Evolutionary conservation across 2,797 vertebrate genomes (phyloP).

Genomic region (Brachymystax lenok): DNA sequence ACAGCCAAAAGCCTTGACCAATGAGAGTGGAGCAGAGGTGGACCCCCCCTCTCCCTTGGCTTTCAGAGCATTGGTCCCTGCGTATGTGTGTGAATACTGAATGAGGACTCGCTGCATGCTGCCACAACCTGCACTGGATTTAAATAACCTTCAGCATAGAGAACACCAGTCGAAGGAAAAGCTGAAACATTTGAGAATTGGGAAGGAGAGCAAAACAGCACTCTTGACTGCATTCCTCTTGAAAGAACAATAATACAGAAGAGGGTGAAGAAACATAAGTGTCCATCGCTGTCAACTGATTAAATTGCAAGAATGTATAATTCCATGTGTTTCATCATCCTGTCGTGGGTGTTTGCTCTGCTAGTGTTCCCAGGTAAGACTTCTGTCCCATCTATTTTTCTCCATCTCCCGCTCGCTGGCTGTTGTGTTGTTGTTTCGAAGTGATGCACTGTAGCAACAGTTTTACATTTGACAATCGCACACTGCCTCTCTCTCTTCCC

Average conservation of each 20-base stretch:
- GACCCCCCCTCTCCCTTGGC: conserved; percentile 43
- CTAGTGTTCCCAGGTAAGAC: conserved; percentile 80
- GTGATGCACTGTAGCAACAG: conserved; percentile 33
- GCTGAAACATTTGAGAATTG: conserved; percentile 53
- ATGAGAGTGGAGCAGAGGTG: conserved; percentile 50
- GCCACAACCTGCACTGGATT: conserved; percentile 71
- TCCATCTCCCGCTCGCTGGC: conserved; percentile 23
- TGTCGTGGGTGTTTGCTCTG: conserved; percentile 75
- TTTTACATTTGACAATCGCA: background rate
- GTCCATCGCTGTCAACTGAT: conserved; percentile 44
- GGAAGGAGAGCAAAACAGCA: conserved; percentile 19
- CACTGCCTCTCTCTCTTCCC: too few species aligned
- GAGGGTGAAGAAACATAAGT: conserved; percentile 43
- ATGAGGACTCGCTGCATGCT: conserved; percentile 53
- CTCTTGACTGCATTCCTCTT: conserved; percentile 6
- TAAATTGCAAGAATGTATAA: conserved; percentile 72
- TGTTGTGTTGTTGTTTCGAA: conserved; percentile 30
- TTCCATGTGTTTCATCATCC: conserved; percentile 73
- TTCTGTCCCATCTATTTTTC: conserved; percentile 24
- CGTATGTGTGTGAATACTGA: conserved; percentile 57
- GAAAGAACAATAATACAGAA: conserved; percentile 38
- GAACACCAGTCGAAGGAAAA: conserved; percentile 47
- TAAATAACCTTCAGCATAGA: conserved; percentile 60
- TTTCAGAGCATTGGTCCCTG: conserved; percentile 29
- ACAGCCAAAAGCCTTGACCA: conserved; percentile 53